Percentiles rank a stretch among this genome's conserved stretches.
Evolutionary conservation across 2,888 invertebrate species (phyloP).

Genomic region (Cryptus viduatorius): DNA sequence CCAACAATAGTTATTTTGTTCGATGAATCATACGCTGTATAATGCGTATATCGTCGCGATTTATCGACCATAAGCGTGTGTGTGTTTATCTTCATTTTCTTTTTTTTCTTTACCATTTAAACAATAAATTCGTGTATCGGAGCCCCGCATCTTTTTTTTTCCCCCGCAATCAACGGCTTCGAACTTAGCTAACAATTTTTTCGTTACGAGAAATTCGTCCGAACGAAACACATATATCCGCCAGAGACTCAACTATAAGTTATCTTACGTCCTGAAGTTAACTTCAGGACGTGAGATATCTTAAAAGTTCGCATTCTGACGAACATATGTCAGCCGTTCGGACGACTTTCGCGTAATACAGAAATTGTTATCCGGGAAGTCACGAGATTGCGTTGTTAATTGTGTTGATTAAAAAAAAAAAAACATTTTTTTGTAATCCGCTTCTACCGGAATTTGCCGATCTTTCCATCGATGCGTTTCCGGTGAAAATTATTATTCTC

Average conservation of each 20-base stretch:
- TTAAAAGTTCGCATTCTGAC: no score
- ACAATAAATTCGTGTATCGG: constrained; percentile 34
- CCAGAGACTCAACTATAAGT: no score
- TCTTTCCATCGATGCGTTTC: constrained; percentile 32
- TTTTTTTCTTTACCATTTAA: neutral
- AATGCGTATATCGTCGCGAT: constrained; percentile 28
- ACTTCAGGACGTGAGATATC: no score
- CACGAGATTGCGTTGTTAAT: constrained; percentile 17
- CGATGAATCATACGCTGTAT: constrained; percentile 19
- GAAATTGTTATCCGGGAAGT: neutral
- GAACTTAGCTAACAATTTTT: neutral
- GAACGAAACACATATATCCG: no score
- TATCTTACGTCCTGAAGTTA: no score
- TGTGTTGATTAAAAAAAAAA: constrained; percentile 38
- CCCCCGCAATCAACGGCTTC: constrained; percentile 14
- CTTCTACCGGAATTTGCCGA: constrained; percentile 24
- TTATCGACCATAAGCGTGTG: constrained; percentile 53
- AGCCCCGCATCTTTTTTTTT: constrained; percentile 6
- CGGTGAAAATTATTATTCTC: neutral
- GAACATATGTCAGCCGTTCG: no score
- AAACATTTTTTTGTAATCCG: neutral
- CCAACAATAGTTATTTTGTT: constrained; percentile 17
- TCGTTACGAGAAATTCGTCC: no score
- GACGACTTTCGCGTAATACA: no score
- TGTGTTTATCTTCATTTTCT: constrained; percentile 39